Percentiles rank a stretch among this genome's conserved stretches.
Conservation (phyloP, 2,113 vertebrate genomes). For the Pungitius pungitius region DNA sequence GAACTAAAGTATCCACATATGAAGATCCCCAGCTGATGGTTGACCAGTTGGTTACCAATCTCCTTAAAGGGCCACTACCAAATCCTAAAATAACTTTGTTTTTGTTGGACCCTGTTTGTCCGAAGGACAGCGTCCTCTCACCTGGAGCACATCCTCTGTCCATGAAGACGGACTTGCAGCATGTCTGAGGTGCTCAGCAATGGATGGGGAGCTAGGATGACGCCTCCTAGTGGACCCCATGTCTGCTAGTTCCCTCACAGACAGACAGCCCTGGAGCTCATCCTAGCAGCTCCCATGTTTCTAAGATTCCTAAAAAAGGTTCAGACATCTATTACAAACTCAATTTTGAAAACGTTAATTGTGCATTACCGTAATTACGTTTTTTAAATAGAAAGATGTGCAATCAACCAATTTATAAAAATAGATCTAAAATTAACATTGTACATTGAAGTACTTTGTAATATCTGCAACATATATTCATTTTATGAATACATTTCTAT, state of each 20-base stretch:
- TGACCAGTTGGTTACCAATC: background rate
- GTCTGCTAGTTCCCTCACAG: background rate
- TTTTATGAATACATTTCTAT: background rate
- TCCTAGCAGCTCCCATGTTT: background rate
- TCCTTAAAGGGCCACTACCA: too few relatives aligned
- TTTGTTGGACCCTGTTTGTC: too few relatives aligned
- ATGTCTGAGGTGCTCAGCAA: too few relatives aligned
- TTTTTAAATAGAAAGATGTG: background rate
- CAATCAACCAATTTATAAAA: background rate
- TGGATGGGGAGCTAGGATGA: too few relatives aligned
- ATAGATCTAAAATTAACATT: background rate
- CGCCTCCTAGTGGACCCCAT: background rate
- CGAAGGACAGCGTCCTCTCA: too few relatives aligned
- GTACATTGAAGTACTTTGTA: background rate
- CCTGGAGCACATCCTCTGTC: too few relatives aligned
- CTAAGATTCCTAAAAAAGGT: too few relatives aligned
- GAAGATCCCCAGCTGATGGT: background rate
- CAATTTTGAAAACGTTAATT: background rate
- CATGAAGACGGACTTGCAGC: background rate
- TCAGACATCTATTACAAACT: background rate
- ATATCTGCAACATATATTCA: background rate
- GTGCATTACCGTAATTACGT: background rate
- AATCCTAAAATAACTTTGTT: too few relatives aligned
- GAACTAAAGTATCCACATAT: background rate
- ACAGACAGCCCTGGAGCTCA: background rate